Evolutionary conservation across 2,888 invertebrate species (phyloP).

Genomic region (Sipha maydis): DNA sequence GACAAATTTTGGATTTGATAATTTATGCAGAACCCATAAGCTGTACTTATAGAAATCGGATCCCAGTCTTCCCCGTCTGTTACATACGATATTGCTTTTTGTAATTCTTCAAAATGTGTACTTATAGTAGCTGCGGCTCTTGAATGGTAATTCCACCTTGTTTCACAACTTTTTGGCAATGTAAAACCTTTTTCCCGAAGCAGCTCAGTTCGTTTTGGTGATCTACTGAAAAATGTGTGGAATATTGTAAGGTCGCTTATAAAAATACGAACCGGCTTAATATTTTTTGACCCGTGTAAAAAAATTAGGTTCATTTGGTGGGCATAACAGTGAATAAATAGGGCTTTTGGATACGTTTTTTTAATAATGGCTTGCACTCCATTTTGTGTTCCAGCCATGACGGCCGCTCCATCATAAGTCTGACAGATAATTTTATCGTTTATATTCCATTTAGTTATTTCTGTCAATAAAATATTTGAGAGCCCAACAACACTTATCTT

Average conservation of each 20-base stretch:
- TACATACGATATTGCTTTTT: neutral
- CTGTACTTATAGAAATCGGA: slow-evolving; percentile 4
- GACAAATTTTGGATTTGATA: slow-evolving; percentile 32
- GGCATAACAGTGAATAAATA: slow-evolving; percentile 25
- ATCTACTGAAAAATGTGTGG: slow-evolving; percentile 18
- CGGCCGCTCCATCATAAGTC: too few species aligned
- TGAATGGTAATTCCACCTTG: neutral
- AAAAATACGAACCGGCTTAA: neutral
- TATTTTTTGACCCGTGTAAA: slow-evolving; percentile 13
- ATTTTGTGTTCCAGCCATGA: neutral
- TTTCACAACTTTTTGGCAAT: neutral
- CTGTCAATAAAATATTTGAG: neutral
- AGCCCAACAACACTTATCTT: neutral
- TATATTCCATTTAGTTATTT: slow-evolving; percentile 20
- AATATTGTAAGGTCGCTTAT: slow-evolving; percentile 4
- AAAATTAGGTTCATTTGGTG: slow-evolving; percentile 21
- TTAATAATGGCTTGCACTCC: neutral
- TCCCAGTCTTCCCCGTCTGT: slow-evolving; percentile 29
- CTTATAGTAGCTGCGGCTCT: slow-evolving; percentile 7
- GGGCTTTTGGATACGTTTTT: neutral
- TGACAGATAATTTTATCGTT: too few species aligned
- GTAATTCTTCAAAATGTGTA: slow-evolving; percentile 25
- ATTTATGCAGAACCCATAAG: slow-evolving; percentile 20
- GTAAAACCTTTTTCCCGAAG: neutral
- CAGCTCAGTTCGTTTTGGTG: slow-evolving; percentile 26